Percentiles rank a stretch among this genome's conserved stretches.
These are phyloP conservation scores for Dicyrtomina minuta DNA, from an alignment of 2,888 invertebrate genomes.

Conservation along the genomic window DNA sequence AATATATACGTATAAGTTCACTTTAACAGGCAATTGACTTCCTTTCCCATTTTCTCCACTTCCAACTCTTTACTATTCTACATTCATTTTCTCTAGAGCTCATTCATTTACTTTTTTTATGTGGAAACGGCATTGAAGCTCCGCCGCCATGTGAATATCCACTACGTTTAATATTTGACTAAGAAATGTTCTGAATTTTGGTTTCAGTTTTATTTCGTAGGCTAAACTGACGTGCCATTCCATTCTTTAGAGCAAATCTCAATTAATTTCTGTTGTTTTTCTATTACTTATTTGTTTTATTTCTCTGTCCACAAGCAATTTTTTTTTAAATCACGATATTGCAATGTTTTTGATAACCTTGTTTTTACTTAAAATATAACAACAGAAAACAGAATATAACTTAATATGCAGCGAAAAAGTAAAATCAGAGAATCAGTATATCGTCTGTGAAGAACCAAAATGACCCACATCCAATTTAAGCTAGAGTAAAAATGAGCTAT, in stretches of 20 bases:
- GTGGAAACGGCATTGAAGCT: slow-evolving; percentile 29
- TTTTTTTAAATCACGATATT: too few relatives aligned
- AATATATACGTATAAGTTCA: too few relatives aligned
- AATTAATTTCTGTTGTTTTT: slow-evolving; percentile 11
- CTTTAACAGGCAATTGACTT: too few relatives aligned
- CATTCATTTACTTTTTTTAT: slow-evolving; percentile 25
- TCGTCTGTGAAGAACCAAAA: too few relatives aligned
- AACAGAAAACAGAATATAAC: slow-evolving; percentile 2
- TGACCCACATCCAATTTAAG: too few relatives aligned
- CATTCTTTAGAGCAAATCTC: slow-evolving; percentile 27
- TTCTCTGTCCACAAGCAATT: slow-evolving; percentile 10
- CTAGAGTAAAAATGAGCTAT: too few relatives aligned
- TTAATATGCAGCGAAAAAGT: too few relatives aligned
- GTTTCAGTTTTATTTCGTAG: slow-evolving; percentile 4
- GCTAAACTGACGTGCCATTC: slow-evolving; percentile 32
- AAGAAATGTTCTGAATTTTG: neutral
- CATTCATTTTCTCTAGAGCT: slow-evolving; percentile 31
- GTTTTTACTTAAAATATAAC: too few relatives aligned
- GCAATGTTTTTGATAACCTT: too few relatives aligned
- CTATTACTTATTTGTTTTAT: slow-evolving; percentile 29
- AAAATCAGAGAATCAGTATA: too few relatives aligned
- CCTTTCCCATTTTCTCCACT: neutral
- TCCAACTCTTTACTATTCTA: slow-evolving; percentile 12
- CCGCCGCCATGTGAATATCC: neutral
- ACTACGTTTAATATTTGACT: neutral